Percentiles rank a stretch among this genome's conserved stretches.
These are phyloP conservation scores for Monarcha castaneiventris DNA, from an alignment of 2,113 vertebrate species.

Conservation along the genomic window DNA sequence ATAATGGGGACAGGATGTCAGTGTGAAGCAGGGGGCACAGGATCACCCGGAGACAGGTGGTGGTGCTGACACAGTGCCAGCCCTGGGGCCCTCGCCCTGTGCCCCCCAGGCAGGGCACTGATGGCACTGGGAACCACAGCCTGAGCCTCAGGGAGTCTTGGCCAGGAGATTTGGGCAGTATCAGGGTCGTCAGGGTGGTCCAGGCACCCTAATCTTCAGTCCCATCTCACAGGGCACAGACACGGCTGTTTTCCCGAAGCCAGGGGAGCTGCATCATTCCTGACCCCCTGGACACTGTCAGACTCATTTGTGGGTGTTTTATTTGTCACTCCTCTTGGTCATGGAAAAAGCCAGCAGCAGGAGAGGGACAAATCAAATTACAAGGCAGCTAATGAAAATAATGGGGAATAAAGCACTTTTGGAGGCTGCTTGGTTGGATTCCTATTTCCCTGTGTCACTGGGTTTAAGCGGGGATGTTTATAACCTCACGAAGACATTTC, in stretches of 20 bases:
- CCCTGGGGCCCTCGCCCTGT: neutral
- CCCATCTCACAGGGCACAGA: neutral
- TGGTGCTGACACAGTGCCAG: neutral
- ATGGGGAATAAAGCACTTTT: slow-evolving; percentile 9
- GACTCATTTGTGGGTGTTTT: neutral
- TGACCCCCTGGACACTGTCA: rapidly evolving
- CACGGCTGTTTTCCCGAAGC: rapidly evolving
- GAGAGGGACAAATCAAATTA: slow-evolving; percentile 60
- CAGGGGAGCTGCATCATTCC: neutral
- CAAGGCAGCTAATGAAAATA: slow-evolving; percentile 53
- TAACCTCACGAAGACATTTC: slow-evolving; percentile 1
- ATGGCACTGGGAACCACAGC: neutral
- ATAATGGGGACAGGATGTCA: neutral
- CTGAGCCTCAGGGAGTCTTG: neutral
- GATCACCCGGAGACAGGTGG: rapidly evolving
- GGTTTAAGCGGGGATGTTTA: neutral
- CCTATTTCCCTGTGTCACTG: slow-evolving; percentile 22
- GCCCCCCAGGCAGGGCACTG: neutral
- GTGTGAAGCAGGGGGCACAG: neutral
- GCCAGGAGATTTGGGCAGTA: neutral
- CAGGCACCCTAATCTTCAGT: neutral
- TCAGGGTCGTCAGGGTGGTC: rapidly evolving
- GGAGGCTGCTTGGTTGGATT: slow-evolving; percentile 42
- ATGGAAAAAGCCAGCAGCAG: neutral
- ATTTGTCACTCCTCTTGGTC: neutral